Evolutionary conservation across 1,140 invertebrate species (phyloP), one percentile per base, ranked within the genome.

Genomic region (Lasioglossum albipes): DNA sequence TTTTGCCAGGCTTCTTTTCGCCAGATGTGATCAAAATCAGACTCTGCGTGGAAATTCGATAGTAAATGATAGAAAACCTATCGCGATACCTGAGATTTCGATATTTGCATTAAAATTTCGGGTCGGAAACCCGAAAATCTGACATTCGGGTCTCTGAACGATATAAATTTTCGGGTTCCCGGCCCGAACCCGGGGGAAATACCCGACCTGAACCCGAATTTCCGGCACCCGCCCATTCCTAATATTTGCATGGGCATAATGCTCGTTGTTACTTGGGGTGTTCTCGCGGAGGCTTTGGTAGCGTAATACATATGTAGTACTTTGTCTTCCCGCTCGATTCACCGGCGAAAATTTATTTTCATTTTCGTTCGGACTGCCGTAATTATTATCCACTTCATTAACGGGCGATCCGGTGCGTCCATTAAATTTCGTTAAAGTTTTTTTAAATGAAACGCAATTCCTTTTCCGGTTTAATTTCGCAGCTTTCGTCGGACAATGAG

Each of bases 11-110:
- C 20, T 57, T 59, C 7, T 0, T 73, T 36, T 31, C 18, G 7
- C 9, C 18, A 1, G 2, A n/a, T 45, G 22, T 68, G 20, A 74
- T 65, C 27, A 64, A 49, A 45, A 42, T 67, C 49, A 73, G 49
- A 52, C n/a, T 41, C 54, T 75, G 64, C 72, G 64, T 79, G 59
- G 9, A 75, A 76, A 69, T n/a, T 59, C 57, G 57, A n/a, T 59
- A 9, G 57, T n/a, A 59, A 49, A 49, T 12, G 13, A n/a, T n/a
- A 36, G 5, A 36, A 36, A 5, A 4, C 3, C 36, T 36, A 36
- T 4, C 5, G 36, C 20, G 20, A 9, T 59, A 9, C 6, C 7
- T 9, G 57, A 7, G 36, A 59, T 59, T 54, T 2, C 18, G 16
- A 54, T 18, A 54, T 18, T 18, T 20, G 5, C 36, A 36, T 36